Evolutionary conservation across 1,140 invertebrate species (phyloP).

Genomic region (Diabrotica undecimpunctata): DNA sequence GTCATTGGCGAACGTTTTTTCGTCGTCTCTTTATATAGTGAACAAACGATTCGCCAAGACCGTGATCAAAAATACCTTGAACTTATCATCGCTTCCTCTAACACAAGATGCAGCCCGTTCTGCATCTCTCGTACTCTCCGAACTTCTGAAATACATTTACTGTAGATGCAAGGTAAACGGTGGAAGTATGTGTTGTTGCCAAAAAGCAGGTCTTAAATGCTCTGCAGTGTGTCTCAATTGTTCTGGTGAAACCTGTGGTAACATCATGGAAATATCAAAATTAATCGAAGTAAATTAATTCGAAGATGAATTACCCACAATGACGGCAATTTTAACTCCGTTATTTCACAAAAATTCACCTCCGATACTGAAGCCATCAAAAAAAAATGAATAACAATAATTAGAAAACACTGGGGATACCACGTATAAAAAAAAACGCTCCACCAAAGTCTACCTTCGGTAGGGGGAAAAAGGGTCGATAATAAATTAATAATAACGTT

Average conservation of each 20-base stretch:
- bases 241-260: too few species aligned
- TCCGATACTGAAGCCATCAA: neutral
- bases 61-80: neutral
- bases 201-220: neutral
- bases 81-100: neutral
- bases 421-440: neutral
- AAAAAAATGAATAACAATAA: neutral
- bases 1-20: too few species aligned
- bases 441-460: neutral
- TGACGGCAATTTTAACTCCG: too few species aligned
- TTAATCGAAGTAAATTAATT: too few species aligned
- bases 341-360: too few species aligned
- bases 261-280: too few species aligned
- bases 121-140: neutral
- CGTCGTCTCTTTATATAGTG: neutral
- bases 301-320: too few species aligned
- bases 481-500: too few species aligned
- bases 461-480: too few species aligned
- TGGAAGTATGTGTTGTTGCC: neutral
- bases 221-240: neutral
- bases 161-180: neutral
- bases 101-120: neutral
- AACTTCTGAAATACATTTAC: neutral
- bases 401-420: neutral
- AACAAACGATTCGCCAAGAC: neutral